A percentile compares a stretch with the other conserved stretches of the same genome.
Evolutionary conservation across 2,888 invertebrate species (phyloP).

Genomic region (Epinotia bilunana): DNA sequence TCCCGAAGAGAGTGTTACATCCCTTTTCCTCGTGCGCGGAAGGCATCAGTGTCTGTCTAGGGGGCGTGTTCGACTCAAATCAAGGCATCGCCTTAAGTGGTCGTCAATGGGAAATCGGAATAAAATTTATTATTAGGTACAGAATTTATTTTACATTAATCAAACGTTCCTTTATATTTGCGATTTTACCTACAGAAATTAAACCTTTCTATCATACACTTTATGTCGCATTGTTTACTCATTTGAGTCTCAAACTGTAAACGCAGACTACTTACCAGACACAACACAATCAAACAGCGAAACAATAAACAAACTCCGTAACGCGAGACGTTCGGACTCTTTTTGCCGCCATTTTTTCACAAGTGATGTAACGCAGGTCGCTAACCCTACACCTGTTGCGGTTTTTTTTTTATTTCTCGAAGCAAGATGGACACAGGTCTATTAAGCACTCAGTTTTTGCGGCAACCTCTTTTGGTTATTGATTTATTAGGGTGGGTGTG

Average conservation of each 20-base stretch:
- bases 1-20: too few species aligned
- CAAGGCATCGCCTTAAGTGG: too few species aligned
- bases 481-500: constrained; percentile 59
- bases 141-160: too few species aligned
- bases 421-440: constrained; percentile 62
- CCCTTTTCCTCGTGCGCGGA: too few species aligned
- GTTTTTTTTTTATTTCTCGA: constrained; percentile 51
- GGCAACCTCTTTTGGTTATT: constrained; percentile 64
- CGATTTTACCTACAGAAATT: too few species aligned
- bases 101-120: too few species aligned
- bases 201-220: background rate
- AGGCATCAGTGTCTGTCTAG: too few species aligned
- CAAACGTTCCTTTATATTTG: too few species aligned
- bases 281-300: constrained; percentile 46
- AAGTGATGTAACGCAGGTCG: constrained; percentile 70
- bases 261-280: constrained; percentile 23
- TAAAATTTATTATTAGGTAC: too few species aligned
- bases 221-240: constrained; percentile 12
- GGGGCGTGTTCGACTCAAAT: too few species aligned
- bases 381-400: constrained; percentile 68
- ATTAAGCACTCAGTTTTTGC: constrained; percentile 71
- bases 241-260: constrained; percentile 10
- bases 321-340: constrained; percentile 53
- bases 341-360: constrained; percentile 72
- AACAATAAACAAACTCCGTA: constrained; percentile 55